Evolutionary conservation across 2,888 invertebrate species (phyloP), one percentile per base, ranked within the genome.

Genomic region (Lamellibrachia satsuma): DNA sequence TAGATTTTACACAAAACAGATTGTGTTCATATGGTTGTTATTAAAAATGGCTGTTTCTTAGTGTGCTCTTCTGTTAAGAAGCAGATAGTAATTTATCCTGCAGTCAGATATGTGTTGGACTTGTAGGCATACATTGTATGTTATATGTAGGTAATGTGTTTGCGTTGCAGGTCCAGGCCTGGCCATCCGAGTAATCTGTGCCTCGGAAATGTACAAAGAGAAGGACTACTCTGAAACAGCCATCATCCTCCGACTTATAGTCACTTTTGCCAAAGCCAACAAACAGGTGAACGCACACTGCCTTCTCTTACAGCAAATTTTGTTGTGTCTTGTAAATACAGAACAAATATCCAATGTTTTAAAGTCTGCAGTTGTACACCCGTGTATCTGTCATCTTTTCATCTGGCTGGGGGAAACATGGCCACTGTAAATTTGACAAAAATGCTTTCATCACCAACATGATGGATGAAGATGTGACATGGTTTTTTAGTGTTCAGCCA

Each of bases 181-280:
- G 94, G 99, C 99, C 90, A 99, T 99, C 96, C 97, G 99, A 94
- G 98, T 99, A 93, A 97, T 99, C 90, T 99, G 99, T 97, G 98
- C 99, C 93, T 98, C 98, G 94, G 99, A 99, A 96, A 98, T 99
- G 4, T 99, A 97, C 96, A 98, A 98, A 97, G 99, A 99, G 96
- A 97, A 98, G 96, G 99, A 99, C 97, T 99, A 99, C 97, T 98
- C 98, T 22, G 99, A 99, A 97, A 99, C 99, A 11, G 94, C 94
- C 90, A 94, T 95, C 55, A 93, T 99, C 97, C 98, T 98, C 94
- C 98, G 98, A 97, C 98, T 99, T 96, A 98, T 99, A 97, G 98
- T 98, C 93, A 99, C 99, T 96, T 99, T 98, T 97, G 98, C 98
- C 96, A 98, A 98, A 94, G 95, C 97, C 92, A 94, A 96, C 39